Evolutionary conservation across 2,888 invertebrate species (phyloP), one percentile per base, ranked within the genome.

Genomic region (Cenopis cana): DNA sequence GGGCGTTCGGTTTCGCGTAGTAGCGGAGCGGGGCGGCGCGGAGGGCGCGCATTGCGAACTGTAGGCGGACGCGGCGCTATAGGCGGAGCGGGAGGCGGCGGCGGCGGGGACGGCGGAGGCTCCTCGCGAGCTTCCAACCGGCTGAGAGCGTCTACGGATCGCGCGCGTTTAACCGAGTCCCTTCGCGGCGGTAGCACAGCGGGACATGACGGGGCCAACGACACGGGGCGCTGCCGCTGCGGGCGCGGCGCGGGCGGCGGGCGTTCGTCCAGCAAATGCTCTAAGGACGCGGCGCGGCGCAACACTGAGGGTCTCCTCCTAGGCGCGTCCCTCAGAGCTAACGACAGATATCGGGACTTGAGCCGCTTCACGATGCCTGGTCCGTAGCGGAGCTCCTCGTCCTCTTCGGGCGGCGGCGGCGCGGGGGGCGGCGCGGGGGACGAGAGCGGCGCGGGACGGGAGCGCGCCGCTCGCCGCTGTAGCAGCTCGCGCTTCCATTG

Each of bases 351-450:
- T 84, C 97, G 96, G 84, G 97, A 97, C 85, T 97, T 96, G 77
- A 98, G 94, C 80, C 96, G 96, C 83, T 97, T 97, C 50, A 98
- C 98, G 83, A 98, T 98, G 71, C 98, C 98, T 65, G 98, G 98
- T 0, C 98, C 98, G 93, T 98, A 98, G 84, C 96, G 96, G 71
- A 98, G 93, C 85, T 98, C 98, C 88, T 97, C 97, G 77, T 89
- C 90, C 59, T 87, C 88, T 75, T 86, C 88, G 81, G 82, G 85
- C 69, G 74, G 80, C 54, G 85, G 83, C 67, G 87, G 84, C 46
- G 84, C 83, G 64, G 85, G 85, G 66, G 86, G 83, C 49, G 85
- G 82, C 18, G 84, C 82, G 29, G 82, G 79, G 55, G 82, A 82
- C 74, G 83, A 78, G 71, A 81, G 80, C 52, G 80, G 79, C 68